Conservation (phyloP, 2,797 vertebrate genomes). For the Myiotriccus ornatus region DNA sequence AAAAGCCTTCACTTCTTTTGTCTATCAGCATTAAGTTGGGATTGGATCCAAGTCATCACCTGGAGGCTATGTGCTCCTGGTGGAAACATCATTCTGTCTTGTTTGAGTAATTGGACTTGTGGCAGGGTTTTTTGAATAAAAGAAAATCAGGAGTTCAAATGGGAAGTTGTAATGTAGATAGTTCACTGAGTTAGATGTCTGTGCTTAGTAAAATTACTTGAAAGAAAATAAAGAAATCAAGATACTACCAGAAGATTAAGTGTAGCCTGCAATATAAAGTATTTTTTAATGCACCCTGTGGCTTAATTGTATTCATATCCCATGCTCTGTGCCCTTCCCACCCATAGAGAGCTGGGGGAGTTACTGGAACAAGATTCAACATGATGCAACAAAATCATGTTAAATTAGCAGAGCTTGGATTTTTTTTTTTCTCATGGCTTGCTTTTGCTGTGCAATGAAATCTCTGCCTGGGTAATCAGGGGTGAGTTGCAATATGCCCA, state of each 20-base stretch:
- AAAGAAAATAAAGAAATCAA: conserved; percentile 15
- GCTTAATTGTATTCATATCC: background rate
- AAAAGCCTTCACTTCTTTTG: background rate
- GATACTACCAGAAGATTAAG: background rate
- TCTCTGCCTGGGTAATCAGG: background rate
- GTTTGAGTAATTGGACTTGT: background rate
- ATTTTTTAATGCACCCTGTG: background rate
- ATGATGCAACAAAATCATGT: background rate
- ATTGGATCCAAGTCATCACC: background rate
- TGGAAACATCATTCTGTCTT: background rate
- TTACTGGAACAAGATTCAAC: background rate
- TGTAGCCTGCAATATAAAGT: background rate
- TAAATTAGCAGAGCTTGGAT: background rate
- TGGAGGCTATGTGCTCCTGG: background rate
- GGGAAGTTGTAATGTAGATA: background rate
- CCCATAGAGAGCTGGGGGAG: background rate
- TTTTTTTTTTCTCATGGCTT: background rate
- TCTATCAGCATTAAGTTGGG: background rate
- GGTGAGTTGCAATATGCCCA: background rate
- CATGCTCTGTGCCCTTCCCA: background rate
- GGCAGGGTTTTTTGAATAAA: background rate
- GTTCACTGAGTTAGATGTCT: background rate
- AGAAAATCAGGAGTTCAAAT: background rate
- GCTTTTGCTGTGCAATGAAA: background rate
- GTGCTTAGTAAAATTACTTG: background rate